A percentile compares a stretch with the other conserved stretches of the same genome.
Conservation (phyloP, 2,888 invertebrate species). For the Cheilosia variabilis region DNA sequence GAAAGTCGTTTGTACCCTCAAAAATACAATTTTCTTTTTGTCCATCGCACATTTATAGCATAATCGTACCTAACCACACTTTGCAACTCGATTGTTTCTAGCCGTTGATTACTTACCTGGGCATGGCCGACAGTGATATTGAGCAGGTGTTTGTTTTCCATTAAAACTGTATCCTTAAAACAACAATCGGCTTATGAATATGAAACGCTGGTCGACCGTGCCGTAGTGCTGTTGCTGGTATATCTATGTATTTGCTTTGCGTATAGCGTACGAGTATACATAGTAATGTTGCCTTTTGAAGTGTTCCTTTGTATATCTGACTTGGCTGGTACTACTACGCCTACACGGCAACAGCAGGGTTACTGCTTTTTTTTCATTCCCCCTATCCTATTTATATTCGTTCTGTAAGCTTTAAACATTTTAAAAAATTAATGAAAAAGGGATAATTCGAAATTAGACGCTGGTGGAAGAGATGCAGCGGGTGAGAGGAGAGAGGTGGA, state of each 20-base stretch:
- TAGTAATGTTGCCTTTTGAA: conserved; percentile 27
- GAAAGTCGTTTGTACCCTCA: too few relatives aligned
- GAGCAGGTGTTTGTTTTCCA: conserved; percentile 67
- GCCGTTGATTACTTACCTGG: conserved; percentile 33
- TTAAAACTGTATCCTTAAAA: conserved; percentile 59
- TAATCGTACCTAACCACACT: too few relatives aligned
- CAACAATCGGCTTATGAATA: conserved; percentile 59
- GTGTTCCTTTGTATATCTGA: conserved; percentile 9
- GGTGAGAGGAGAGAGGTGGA: not conserved
- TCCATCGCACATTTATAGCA: not conserved
- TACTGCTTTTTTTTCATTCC: not conserved
- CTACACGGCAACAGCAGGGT: not conserved
- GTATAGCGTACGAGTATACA: not conserved
- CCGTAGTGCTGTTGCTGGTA: not conserved
- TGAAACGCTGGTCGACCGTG: conserved; percentile 1
- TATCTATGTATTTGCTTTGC: conserved; percentile 1
- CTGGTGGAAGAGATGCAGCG: not conserved
- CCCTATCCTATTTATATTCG: not conserved
- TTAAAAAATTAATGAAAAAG: conserved; percentile 27
- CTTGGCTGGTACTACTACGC: not conserved
- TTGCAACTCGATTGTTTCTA: conserved; percentile 38
- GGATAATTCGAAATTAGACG: conserved; percentile 31
- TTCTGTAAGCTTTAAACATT: conserved; percentile 3
- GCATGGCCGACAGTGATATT: conserved; percentile 46
- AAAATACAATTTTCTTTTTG: not conserved